Evolutionary conservation across 1,140 invertebrate species (phyloP).

Genomic region (Eurytemora carolleeae): DNA sequence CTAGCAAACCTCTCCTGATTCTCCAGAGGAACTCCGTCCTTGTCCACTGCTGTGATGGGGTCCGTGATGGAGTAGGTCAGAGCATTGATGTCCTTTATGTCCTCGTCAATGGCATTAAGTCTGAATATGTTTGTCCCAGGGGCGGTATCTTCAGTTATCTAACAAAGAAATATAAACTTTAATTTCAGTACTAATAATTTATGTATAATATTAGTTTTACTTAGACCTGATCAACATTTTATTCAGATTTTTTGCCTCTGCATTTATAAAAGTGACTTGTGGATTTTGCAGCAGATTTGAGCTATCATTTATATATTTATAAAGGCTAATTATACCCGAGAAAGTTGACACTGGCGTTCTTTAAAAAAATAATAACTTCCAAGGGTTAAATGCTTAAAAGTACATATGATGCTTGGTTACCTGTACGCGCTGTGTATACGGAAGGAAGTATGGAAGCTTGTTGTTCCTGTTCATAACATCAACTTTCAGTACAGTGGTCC

Average conservation of each 20-base stretch:
- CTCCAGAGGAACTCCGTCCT: conserved; percentile 51
- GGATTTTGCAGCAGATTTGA: no score
- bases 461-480: conserved; percentile 67
- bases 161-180: no score
- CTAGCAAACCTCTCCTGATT: conserved; percentile 30
- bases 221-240: no score
- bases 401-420: no score
- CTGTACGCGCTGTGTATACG: conserved; percentile 53
- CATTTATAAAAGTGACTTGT: no score
- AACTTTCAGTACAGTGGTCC: conserved; percentile 52
- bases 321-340: no score
- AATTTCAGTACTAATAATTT: no score
- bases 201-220: no score
- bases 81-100: conserved; percentile 37
- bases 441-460: conserved; percentile 64
- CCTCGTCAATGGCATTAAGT: conserved; percentile 55
- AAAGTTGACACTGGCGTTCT: no score
- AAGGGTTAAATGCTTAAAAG: conserved; percentile 14
- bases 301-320: no score
- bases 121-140: conserved; percentile 48
- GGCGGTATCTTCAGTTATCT: conserved; percentile 47
- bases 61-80: conserved; percentile 49
- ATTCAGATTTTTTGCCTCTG: no score
- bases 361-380: no score
- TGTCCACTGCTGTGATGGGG: conserved; percentile 51